Evolutionary conservation across 2,113 vertebrate genomes (phyloP), one percentile per base, ranked within the genome.

Genomic region (Cyphomyrus discorhynchus): DNA sequence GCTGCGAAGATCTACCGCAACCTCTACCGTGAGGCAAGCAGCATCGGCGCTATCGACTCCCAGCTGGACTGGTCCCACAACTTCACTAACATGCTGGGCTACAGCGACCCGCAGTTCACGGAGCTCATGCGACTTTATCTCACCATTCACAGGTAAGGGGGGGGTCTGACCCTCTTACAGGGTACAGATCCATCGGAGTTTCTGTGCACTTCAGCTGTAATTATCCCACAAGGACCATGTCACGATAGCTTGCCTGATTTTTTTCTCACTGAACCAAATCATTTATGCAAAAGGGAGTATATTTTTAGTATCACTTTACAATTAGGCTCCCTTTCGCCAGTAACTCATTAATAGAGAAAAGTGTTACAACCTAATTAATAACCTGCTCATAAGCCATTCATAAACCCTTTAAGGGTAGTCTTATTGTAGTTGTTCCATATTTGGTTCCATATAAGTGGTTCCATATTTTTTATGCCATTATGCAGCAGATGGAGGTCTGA

Each of bases 1-100:
- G 98, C 98, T 0, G 98, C 98, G 0, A 99, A 99, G 96, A 99
- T 99, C 92, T 99, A 99, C 95, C 97, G 98, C 90, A 99, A 99
- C 94, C 95, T 99, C 42, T 98, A 99, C 90, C 97, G 98, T 0
- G 98, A 99, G 90, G 98, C 97, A 93, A 99, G 98, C 95, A 97
- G 98, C 93, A 99, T 99, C 45, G 98, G 98, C 0, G 98, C 98
- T 94, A 99, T 99, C 56, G 98, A 99, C 94, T 96, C 98, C 80
- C 96, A 96, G 93, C 95, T 99, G 83, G 98, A 99, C 95, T 99
- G 98, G 98, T 98, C 98, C 11, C 96, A 98, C 93, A 99, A 99
- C 93, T 99, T 99, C 93, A 97, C 96, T 95, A 99, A 98, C 95
- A 99, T 99, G 98, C 93, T 99, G 95, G 98, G 98, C 90, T 99